Percentiles rank a stretch among this genome's conserved stretches.
These are phyloP conservation scores for Gulo gulo DNA, from an alignment of 2,113 vertebrate genomes.

Conservation along the genomic window DNA sequence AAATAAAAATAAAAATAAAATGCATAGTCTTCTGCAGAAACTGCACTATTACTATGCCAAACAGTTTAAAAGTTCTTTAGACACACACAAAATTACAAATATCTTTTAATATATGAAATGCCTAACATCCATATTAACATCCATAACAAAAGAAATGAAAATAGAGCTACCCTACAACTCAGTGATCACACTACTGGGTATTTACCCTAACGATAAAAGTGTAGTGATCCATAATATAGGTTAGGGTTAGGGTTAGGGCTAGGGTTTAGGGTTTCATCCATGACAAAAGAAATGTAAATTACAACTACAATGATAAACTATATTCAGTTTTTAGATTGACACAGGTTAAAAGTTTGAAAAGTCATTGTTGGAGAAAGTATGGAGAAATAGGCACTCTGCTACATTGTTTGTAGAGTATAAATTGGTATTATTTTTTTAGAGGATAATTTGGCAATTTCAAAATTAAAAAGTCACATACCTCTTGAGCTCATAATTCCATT, in stretches of 20 bases:
- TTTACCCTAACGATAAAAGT: too few relatives aligned
- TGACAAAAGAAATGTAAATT: neutral
- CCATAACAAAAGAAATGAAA: neutral
- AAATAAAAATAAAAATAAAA: too few relatives aligned
- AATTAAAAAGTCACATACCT: neutral
- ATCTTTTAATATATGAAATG: neutral
- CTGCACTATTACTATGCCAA: neutral
- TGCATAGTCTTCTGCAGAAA: neutral
- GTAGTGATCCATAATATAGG: too few relatives aligned
- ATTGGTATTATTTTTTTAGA: neutral
- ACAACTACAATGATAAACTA: neutral
- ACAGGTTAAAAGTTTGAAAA: constrained; percentile 24
- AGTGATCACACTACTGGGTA: too few relatives aligned
- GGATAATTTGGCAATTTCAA: constrained; percentile 11
- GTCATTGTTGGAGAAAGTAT: neutral
- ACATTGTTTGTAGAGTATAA: neutral
- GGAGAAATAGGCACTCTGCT: neutral
- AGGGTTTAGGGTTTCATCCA: too few relatives aligned
- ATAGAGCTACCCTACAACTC: too few relatives aligned
- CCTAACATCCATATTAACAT: neutral
- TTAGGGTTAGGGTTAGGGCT: too few relatives aligned
- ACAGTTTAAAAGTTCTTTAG: constrained; percentile 17
- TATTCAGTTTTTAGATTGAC: neutral
- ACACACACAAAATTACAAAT: neutral
- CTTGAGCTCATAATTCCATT: constrained; percentile 2